Conservation (phyloP, 2,888 invertebrate species). For the Cheilosia soror region DNA sequence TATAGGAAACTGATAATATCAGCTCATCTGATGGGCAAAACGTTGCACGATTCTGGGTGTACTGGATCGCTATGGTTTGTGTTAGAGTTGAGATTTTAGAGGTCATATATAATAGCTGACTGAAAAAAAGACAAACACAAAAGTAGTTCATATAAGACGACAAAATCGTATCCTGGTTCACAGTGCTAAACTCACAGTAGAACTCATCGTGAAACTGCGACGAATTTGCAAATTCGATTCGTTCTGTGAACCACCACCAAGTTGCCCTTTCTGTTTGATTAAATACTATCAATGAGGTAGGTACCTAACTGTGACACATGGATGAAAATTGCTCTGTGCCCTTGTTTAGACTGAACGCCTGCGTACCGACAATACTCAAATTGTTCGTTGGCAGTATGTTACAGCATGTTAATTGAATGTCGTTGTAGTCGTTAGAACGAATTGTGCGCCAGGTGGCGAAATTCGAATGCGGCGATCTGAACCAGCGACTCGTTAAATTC, state of each 20-base stretch:
- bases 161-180: slow-evolving; percentile 92
- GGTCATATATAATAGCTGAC: slow-evolving; percentile 90
- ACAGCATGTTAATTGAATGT: slow-evolving; percentile 90
- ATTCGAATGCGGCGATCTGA: slow-evolving; percentile 89
- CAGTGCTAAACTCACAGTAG: slow-evolving; percentile 96
- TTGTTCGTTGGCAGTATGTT: slow-evolving; percentile 85
- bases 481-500: slow-evolving; percentile 89
- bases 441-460: slow-evolving; percentile 91
- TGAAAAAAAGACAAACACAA: slow-evolving; percentile 71
- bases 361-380: slow-evolving; percentile 93
- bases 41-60: slow-evolving; percentile 96
- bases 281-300: slow-evolving; percentile 92
- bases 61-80: slow-evolving; percentile 94
- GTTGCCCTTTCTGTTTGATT: slow-evolving; percentile 89
- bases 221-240: slow-evolving; percentile 84
- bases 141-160: neutral
- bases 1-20: slow-evolving; percentile 87
- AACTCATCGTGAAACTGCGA: slow-evolving; percentile 92
- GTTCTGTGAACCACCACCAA: slow-evolving; percentile 85
- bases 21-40: slow-evolving; percentile 97
- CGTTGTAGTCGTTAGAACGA: slow-evolving; percentile 85
- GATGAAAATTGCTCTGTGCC: slow-evolving; percentile 91
- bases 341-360: slow-evolving; percentile 92
- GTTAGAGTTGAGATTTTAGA: slow-evolving; percentile 90
- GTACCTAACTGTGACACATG: slow-evolving; percentile 94